Evolutionary conservation across 1,140 invertebrate genomes (phyloP).

Genomic region (Amyelois transitella): DNA sequence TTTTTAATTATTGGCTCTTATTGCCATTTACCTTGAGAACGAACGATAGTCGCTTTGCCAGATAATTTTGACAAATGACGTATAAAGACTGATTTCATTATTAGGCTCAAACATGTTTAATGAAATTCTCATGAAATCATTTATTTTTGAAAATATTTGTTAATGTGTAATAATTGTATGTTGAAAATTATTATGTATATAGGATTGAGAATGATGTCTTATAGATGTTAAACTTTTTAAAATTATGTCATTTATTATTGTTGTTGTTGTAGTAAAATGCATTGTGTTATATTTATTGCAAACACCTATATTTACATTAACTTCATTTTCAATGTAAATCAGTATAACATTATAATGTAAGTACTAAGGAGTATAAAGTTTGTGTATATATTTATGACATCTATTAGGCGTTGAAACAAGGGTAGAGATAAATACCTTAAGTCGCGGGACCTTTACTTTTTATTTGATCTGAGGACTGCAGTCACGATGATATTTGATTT

Average conservation of each 20-base stretch:
- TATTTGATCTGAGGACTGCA: no score
- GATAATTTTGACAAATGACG: background rate
- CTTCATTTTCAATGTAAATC: background rate
- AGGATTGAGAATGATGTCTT: background rate
- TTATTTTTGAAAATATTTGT: constrained; percentile 29
- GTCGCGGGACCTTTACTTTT: no score
- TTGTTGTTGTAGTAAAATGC: constrained; percentile 3
- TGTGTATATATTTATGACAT: background rate
- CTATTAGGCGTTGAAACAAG: background rate
- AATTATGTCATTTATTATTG: background rate
- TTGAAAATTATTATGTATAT: background rate
- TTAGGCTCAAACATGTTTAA: constrained; percentile 26
- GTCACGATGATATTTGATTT: background rate
- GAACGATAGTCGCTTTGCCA: background rate
- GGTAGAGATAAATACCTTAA: no score
- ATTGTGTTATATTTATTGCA: background rate
- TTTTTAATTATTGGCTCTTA: no score
- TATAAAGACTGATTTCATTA: constrained; percentile 34
- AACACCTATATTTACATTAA: background rate
- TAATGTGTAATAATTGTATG: constrained; percentile 12
- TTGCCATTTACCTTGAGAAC: no score
- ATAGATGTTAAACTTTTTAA: constrained; percentile 4
- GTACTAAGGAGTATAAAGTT: background rate
- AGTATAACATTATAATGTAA: background rate
- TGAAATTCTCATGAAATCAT: constrained; percentile 15